Evolutionary conservation across 2,888 invertebrate species (phyloP).

Genomic region (Melanargia galathea): DNA sequence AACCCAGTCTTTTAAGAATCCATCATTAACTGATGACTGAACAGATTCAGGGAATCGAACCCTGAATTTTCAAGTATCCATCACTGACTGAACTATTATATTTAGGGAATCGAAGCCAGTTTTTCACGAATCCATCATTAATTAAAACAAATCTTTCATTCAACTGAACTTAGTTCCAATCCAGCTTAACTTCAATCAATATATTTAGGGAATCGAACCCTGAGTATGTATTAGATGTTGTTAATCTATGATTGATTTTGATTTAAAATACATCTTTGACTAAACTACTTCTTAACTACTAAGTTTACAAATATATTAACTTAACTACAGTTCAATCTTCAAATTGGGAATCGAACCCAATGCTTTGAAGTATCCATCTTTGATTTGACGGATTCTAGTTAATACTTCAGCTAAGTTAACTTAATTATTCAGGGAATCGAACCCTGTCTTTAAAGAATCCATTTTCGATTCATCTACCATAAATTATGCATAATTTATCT

Average conservation of each 20-base stretch:
- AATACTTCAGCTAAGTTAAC: neutral
- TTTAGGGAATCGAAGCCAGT: constrained; percentile 5
- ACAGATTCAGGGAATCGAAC: neutral
- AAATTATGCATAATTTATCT: neutral
- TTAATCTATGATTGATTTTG: too few relatives aligned
- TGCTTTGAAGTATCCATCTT: neutral
- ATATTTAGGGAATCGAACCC: constrained; percentile 34
- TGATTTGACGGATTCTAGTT: neutral
- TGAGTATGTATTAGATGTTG: too few relatives aligned
- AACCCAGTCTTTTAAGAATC: neutral
- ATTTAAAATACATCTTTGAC: neutral
- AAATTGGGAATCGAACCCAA: constrained; percentile 2
- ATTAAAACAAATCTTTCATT: too few relatives aligned
- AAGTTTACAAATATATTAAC: too few relatives aligned
- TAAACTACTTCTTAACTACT: neutral
- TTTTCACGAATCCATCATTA: neutral
- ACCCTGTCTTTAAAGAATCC: neutral
- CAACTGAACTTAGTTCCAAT: too few relatives aligned
- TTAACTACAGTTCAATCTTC: neutral
- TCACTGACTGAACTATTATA: neutral
- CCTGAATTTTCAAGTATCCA: neutral
- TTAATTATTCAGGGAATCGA: neutral
- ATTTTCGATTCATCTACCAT: neutral
- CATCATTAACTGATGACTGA: neutral
- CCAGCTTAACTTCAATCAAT: too few relatives aligned